Conservation (phyloP, 2,888 invertebrate species). For the Drosophila kanekoi region DNA sequence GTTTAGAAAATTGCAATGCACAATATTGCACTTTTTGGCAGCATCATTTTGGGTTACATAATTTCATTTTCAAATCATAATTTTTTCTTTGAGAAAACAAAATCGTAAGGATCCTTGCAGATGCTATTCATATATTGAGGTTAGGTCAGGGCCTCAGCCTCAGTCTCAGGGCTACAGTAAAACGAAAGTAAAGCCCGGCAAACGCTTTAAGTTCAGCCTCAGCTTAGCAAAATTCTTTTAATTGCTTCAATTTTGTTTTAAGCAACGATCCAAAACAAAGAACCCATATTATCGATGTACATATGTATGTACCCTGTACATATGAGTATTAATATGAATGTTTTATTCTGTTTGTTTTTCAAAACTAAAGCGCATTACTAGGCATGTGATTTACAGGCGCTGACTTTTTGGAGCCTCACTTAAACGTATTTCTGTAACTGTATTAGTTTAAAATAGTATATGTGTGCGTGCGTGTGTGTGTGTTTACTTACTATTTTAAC, state of each 20-base stretch:
- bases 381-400: conserved; percentile 10
- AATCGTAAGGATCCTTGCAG: too few species aligned
- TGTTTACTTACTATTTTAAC: conserved; percentile 36
- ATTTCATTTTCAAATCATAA: too few species aligned
- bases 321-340: conserved; percentile 1
- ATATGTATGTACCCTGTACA: conserved; percentile 24
- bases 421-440: conserved; percentile 34
- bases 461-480: conserved; percentile 8
- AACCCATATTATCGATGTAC: conserved; percentile 4
- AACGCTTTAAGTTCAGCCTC: background rate
- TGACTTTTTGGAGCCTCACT: conserved; percentile 19
- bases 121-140: too few species aligned
- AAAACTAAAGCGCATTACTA: background rate
- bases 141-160: too few species aligned
- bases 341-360: background rate
- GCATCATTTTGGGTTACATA: too few species aligned
- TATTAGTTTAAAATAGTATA: conserved; percentile 29
- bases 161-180: too few species aligned
- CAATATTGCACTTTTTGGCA: too few species aligned
- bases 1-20: background rate
- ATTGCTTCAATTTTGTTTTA: background rate
- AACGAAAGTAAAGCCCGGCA: too few species aligned
- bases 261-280: background rate
- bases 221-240: background rate
- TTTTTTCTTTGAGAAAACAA: too few species aligned